A percentile compares a stretch with the other conserved stretches of the same genome.
phyloP scores from a whole-genome alignment of 2,113 vertebrate species.

The Coptodon rendalli region DNA sequence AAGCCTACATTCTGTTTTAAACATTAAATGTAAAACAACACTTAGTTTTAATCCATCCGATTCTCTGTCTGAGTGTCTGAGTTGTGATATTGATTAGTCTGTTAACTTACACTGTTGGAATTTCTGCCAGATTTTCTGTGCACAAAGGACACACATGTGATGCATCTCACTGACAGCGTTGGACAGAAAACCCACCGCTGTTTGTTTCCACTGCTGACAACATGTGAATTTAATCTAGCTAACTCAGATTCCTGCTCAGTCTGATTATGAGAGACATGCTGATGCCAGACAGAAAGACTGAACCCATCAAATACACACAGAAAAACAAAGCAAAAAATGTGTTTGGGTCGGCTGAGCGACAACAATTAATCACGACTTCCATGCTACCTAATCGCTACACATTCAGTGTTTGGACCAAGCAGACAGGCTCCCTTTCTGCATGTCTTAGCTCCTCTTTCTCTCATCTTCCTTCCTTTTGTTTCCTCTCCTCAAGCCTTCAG shows the following conservation, averaged over 20 bases:
- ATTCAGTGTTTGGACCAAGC: background rate
- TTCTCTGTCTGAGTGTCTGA: background rate
- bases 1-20: background rate
- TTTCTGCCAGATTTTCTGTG: background rate
- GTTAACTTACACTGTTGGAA: background rate
- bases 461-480: background rate
- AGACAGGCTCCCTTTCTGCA: background rate
- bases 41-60: background rate
- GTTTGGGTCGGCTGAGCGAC: background rate
- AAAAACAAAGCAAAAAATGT: background rate
- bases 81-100: background rate
- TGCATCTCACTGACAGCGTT: background rate
- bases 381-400: background rate
- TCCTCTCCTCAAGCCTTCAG: background rate
- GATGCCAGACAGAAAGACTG: background rate
- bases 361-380: slow-evolving; percentile 34
- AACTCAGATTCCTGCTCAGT: background rate
- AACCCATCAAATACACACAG: background rate
- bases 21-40: background rate
- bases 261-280: background rate
- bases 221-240: background rate
- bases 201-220: background rate
- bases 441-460: background rate
- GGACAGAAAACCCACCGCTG: background rate
- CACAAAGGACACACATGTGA: background rate